Conservation (phyloP, 2,797 vertebrate species). For the Mallotus villosus region DNA sequence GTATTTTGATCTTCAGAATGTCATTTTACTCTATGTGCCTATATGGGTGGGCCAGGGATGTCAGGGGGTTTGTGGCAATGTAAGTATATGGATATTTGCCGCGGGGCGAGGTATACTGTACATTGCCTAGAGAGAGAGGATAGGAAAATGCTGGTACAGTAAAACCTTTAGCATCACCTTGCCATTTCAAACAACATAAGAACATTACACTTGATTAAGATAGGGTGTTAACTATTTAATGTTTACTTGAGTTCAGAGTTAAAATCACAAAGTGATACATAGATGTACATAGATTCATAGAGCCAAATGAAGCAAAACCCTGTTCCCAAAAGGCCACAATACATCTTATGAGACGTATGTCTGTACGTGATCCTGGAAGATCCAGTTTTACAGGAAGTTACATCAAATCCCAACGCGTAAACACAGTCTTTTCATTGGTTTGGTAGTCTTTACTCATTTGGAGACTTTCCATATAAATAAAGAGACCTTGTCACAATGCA, state of each 20-base stretch:
- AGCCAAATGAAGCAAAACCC: conserved; percentile 71
- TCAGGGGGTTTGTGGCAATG: too few relatives aligned
- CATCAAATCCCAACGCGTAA: conserved; percentile 18
- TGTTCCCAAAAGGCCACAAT: conserved; percentile 42
- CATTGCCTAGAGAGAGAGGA: too few relatives aligned
- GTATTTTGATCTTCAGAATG: too few relatives aligned
- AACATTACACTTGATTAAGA: conserved; percentile 44
- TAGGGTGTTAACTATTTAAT: conserved; percentile 71
- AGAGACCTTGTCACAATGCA: conserved; percentile 18
- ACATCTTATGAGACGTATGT: conserved; percentile 16
- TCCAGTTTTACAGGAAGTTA: conserved; percentile 48
- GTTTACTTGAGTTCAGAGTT: conserved; percentile 68
- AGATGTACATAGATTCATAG: conserved; percentile 40
- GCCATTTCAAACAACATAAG: neutral
- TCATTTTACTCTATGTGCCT: too few relatives aligned
- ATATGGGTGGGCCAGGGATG: too few relatives aligned
- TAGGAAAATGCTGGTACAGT: too few relatives aligned
- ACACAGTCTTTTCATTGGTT: neutral
- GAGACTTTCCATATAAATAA: conserved; percentile 12
- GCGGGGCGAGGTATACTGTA: too few relatives aligned
- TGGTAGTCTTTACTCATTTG: conserved; percentile 30
- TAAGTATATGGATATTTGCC: too few relatives aligned
- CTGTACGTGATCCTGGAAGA: conserved; percentile 33
- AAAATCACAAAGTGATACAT: conserved; percentile 70
- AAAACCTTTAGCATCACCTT: too few relatives aligned